These are phyloP conservation scores for Subanguina moxae DNA, from an alignment of 1,140 invertebrate genomes.

Conservation along the genomic window DNA sequence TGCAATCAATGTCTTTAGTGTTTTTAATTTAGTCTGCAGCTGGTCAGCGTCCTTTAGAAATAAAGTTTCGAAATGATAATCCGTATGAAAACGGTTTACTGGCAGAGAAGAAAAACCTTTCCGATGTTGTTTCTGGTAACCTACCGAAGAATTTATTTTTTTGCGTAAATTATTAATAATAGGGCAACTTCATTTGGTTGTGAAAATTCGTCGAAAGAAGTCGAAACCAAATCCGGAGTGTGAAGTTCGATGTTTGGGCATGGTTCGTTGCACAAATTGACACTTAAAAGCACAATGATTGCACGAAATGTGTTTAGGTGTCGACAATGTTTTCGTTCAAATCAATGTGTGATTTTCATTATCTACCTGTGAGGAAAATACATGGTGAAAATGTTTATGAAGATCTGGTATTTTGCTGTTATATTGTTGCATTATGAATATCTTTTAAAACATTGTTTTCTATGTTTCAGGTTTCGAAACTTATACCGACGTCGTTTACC, in stretches of 20 bases:
- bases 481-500: neutral
- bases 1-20: no score
- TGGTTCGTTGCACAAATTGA: slow-evolving; percentile 31
- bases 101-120: slow-evolving; percentile 37
- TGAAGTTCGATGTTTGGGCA: slow-evolving; percentile 43
- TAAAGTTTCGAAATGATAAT: slow-evolving; percentile 49
- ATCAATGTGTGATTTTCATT: slow-evolving; percentile 55
- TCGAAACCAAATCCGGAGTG: slow-evolving; percentile 25
- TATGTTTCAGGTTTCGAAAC: slow-evolving; percentile 7
- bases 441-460: slow-evolving; percentile 4
- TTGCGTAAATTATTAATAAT: no score
- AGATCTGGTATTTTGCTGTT: slow-evolving; percentile 31
- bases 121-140: slow-evolving; percentile 40
- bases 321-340: slow-evolving; percentile 48
- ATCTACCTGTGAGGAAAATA: slow-evolving; percentile 41
- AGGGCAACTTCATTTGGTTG: slow-evolving; percentile 41
- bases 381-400: slow-evolving; percentile 28
- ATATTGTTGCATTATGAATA: slow-evolving; percentile 2
- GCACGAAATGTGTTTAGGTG: slow-evolving; percentile 26
- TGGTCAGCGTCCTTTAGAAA: slow-evolving; percentile 30
- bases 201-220: slow-evolving; percentile 38
- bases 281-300: slow-evolving; percentile 1
- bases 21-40: neutral
- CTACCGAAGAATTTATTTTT: no score
- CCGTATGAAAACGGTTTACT: slow-evolving; percentile 41